A percentile compares a stretch with the other conserved stretches of the same genome.
Conservation (phyloP, 2,797 vertebrate genomes). For the Notolepis coatsorum region DNA sequence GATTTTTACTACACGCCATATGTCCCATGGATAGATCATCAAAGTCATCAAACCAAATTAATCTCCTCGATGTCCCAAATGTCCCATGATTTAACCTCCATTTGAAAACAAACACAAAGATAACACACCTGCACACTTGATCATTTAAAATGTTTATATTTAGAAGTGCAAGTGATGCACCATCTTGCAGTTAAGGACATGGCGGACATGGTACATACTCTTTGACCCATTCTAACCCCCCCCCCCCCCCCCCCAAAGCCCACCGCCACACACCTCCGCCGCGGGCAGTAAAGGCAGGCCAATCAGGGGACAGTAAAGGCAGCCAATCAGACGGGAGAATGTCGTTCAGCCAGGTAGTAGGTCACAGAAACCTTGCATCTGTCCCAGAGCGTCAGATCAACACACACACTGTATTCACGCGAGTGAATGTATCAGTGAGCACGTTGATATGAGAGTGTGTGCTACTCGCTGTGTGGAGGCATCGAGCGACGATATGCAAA, state of each 20-base stretch:
- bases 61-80: neutral
- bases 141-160: neutral
- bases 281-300: no score
- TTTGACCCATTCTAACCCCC: no score
- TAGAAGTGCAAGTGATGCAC: no score
- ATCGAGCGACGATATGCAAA: conserved; percentile 15
- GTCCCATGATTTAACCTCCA: neutral
- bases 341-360: neutral
- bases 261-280: no score
- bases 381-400: conserved; percentile 1
- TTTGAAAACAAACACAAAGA: neutral
- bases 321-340: neutral
- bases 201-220: no score
- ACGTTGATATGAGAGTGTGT: neutral
- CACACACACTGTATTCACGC: conserved; percentile 17
- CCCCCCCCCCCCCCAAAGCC: no score
- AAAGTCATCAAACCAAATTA: neutral
- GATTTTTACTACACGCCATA: conserved; percentile 1
- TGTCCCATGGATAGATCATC: neutral
- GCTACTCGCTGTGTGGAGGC: conserved; percentile 15
- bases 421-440: conserved; percentile 25
- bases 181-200: no score
- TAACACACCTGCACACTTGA: neutral
- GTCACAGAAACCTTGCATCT: conserved; percentile 4
- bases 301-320: neutral